These are phyloP conservation scores for Napeogenes inachia DNA, from an alignment of 2,888 invertebrate genomes.

Conservation along the genomic window DNA sequence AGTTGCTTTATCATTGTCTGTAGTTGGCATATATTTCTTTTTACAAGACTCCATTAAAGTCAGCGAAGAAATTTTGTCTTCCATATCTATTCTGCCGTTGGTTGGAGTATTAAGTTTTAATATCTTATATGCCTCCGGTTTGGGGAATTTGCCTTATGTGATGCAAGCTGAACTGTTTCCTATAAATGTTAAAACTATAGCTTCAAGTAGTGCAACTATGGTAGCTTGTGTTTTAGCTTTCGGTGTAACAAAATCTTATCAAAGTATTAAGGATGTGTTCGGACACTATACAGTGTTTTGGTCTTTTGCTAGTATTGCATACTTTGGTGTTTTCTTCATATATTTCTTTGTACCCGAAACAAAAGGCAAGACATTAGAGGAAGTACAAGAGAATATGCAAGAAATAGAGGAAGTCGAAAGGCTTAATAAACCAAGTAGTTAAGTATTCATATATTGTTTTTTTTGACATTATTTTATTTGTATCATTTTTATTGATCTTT, in stretches of 20 bases:
- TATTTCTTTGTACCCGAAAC: conserved; percentile 79
- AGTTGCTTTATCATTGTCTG: conserved; percentile 70
- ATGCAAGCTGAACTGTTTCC: conserved; percentile 81
- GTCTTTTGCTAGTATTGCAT: conserved; percentile 75
- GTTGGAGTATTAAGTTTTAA: conserved; percentile 77
- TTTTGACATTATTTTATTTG: no score
- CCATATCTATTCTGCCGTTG: conserved; percentile 72
- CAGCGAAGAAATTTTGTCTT: conserved; percentile 48
- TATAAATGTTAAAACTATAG: conserved; percentile 79
- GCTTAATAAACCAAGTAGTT: conserved; percentile 22
- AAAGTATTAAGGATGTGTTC: conserved; percentile 71
- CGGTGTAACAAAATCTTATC: conserved; percentile 77
- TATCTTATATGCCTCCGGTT: conserved; percentile 77
- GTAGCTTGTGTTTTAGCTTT: conserved; percentile 77
- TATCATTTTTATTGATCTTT: no score
- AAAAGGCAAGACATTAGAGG: conserved; percentile 78
- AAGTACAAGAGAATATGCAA: conserved; percentile 77
- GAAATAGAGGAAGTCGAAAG: conserved; percentile 44
- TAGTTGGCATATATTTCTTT: conserved; percentile 74
- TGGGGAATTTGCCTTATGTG: conserved; percentile 79
- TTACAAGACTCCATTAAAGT: conserved; percentile 62
- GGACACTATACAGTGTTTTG: conserved; percentile 79
- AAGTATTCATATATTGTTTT: no score
- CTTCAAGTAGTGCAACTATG: conserved; percentile 77
- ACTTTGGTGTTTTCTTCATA: conserved; percentile 76